Evolutionary conservation across 2,797 vertebrate species (phyloP), one percentile per base, ranked within the genome.

Genomic region (Acanthis flammea): DNA sequence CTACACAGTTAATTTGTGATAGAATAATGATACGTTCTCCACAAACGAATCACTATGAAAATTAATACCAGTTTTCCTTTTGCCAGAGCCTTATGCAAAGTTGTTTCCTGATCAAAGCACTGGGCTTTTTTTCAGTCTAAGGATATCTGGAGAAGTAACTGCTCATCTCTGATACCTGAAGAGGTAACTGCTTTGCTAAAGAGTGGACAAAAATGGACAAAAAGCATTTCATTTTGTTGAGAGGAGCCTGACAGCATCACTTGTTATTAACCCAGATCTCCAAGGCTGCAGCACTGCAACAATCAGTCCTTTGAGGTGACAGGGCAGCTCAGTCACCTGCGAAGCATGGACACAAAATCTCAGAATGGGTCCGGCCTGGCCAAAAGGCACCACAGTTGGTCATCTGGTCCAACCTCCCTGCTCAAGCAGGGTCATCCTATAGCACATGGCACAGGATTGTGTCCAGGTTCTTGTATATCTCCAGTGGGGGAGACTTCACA

Each of bases 271-370:
- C 18, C 13, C 60, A n/a, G n/a, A n/a, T n/a, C n/a, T n/a, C n/a
- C n/a, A 4, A 53, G 42, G 50, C 57, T 47, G 35, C 27, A 33
- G 55, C 3, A 7, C 41, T 57, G 30, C 2, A 15, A 39, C 14
- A 28, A 31, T 12, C 53, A 67, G 48, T 65, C 8, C 28, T n/a
- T 14, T 3, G 0, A 0, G 21, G 30, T 0, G 0, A 63, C 14
- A 21, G 30, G n/a, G 24, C 17, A 37, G 24, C 42, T 54, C 2
- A 6, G 42, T 8, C 7, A 5, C n/a, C 27, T 33, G 22, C 0
- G 0, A 70, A 84, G 7, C 3, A 9, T 19, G 22, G 55, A 48
- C 35, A 28, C 15, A 41, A 60, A 58, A 47, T 58, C 39, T 53
- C 73, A 53, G 30, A 65, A 24, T 18, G 30, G 11, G 19, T 30